Base-by-base conservation (phyloP, 1,140 invertebrate genomes). In the Holotrichia oblita region DNA sequence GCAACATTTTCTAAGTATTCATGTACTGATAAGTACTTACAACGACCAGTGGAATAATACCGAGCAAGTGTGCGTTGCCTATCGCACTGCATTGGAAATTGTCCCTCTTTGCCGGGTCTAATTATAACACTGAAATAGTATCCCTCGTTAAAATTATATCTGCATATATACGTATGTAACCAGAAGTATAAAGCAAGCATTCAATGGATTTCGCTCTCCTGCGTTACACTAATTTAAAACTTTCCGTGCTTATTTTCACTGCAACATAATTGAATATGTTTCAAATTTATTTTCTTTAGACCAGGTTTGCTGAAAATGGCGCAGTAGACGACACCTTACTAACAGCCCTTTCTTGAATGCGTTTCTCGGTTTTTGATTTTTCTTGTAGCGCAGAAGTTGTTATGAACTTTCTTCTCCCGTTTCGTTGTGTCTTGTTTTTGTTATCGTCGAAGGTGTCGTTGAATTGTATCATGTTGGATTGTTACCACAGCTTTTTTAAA, bases 141-240 rank as follows among this genome's bases (percentile, higher is more conserved):
- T 80, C 69, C 79, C 74, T 81, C 79, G 40, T 79, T 79, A 81
- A 81, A 79, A 81, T 78, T 81, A 77, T 73, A 34, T 73, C 73
- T 76, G 79, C 80, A 76, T 79, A 75, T 34, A 27, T 40, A 69
- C 74, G 48, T 79, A 79, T 79, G 76, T 77, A 75, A 74, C 74
- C 77, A 61, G 55, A 55, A 12, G 61, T 17, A 22, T 17, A 42
- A 73, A 74, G 76, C 76, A 9, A 27, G 10, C 27, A 69, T 69
- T 69, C 1, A 69, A 69, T 1, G n/a, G 22, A 9, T 20, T 2
- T 9, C 64, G 64, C 10, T 2, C 64, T 12, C 1, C 8, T 69
- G 2, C 64, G 9, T 9, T 14, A 2, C 20, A 27, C 41, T 78
- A 78, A 78, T 78, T 80, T 78, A 76, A 80, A 80, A 80, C 73